These are phyloP conservation scores for Erythrolamprus reginae DNA, from an alignment of 2,113 vertebrate genomes.

Conservation along the genomic window DNA sequence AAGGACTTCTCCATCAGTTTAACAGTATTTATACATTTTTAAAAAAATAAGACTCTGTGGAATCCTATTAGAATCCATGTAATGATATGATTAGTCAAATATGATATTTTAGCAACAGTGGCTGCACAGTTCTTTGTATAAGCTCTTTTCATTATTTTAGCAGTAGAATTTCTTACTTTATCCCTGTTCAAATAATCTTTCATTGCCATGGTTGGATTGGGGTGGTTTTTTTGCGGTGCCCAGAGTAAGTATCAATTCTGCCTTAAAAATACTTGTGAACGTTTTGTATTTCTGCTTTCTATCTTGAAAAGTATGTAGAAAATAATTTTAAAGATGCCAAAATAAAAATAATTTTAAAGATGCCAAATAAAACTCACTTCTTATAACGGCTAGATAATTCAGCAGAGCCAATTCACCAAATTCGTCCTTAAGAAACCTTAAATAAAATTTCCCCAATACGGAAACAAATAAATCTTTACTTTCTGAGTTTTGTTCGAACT, in stretches of 20 bases:
- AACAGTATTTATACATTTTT: neutral
- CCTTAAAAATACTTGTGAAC: neutral
- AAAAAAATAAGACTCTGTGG: neutral
- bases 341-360: neutral
- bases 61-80: neutral
- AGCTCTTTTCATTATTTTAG: neutral
- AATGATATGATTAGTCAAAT: neutral
- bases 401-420: neutral
- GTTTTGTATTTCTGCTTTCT: neutral
- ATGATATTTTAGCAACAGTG: neutral
- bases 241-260: neutral
- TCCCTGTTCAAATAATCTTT: neutral
- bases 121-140: neutral
- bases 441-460: neutral
- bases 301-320: neutral
- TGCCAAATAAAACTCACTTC: accelerated
- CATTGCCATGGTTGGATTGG: neutral
- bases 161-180: neutral
- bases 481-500: neutral
- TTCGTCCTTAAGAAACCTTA: neutral
- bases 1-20: neutral
- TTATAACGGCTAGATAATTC: neutral
- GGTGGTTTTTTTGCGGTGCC: too few relatives aligned
- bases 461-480: neutral
- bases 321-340: neutral